Evolutionary conservation across 2,113 vertebrate species (phyloP).

Genomic region (Coptodon rendalli): DNA sequence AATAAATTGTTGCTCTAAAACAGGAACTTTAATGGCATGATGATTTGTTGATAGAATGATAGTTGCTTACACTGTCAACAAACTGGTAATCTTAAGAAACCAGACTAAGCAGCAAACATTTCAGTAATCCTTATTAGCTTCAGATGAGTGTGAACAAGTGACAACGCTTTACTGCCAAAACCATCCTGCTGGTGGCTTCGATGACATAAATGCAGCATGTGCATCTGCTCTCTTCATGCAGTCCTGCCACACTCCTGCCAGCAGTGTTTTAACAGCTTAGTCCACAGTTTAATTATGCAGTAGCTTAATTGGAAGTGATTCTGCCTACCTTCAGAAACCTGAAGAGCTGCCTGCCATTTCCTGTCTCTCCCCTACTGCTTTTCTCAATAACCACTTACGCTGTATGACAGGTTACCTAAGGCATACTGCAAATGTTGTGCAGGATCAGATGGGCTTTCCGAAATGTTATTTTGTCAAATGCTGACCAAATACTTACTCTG

Average conservation of each 20-base stretch:
- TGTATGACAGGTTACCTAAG: conserved; percentile 78
- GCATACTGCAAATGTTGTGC: conserved; percentile 66
- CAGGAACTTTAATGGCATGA: background rate
- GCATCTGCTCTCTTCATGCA: background rate
- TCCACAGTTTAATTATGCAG: conserved; percentile 24
- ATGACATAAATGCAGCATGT: conserved; percentile 17
- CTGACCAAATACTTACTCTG: background rate
- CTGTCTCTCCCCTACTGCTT: conserved; percentile 22
- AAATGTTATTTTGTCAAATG: background rate
- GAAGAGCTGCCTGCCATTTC: conserved; percentile 77
- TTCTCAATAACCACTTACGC: conserved; percentile 60
- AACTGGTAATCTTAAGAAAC: background rate
- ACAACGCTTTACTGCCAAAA: background rate
- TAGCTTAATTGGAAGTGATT: conserved; percentile 31
- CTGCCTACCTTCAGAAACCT: conserved; percentile 69
- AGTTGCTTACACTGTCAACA: background rate
- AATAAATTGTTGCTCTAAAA: background rate
- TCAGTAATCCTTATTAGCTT: background rate
- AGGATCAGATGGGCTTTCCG: conserved; percentile 54
- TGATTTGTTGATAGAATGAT: background rate
- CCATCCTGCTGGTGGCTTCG: background rate
- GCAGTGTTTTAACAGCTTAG: conserved; percentile 18
- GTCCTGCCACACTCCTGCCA: conserved; percentile 8
- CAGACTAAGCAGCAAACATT: background rate
- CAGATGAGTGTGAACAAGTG: background rate